Percentiles rank a stretch among this genome's conserved stretches.
Evolutionary conservation across 2,888 invertebrate genomes (phyloP).

Genomic region (Agonopterix arenella): DNA sequence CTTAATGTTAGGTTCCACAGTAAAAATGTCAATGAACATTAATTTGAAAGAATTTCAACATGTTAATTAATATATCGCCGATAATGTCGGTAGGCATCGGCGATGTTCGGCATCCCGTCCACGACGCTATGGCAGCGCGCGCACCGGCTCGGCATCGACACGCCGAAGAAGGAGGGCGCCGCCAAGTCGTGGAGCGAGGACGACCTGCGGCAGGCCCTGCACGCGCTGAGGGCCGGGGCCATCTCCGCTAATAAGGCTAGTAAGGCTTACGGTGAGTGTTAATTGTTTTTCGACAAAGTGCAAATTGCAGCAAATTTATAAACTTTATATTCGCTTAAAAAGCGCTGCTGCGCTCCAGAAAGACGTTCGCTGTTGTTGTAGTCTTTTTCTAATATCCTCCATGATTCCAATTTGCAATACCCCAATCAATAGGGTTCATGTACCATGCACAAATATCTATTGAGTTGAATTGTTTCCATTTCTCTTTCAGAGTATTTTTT

Average conservation of each 20-base stretch:
- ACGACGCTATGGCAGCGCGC: constrained; percentile 95
- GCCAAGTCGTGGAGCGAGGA: constrained; percentile 93
- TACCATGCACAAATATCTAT: too few species aligned
- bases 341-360: too few species aligned
- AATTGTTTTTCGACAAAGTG: neutral
- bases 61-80: too few species aligned
- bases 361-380: neutral
- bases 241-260: constrained; percentile 95
- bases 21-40: too few species aligned
- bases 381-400: too few species aligned
- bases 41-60: too few species aligned
- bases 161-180: constrained; percentile 92
- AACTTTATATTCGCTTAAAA: too few species aligned
- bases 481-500: too few species aligned
- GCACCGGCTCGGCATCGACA: constrained; percentile 91
- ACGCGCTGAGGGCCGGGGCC: constrained; percentile 88
- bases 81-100: constrained; percentile 76
- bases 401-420: too few species aligned
- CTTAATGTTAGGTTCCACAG: too few species aligned
- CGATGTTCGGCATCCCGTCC: constrained; percentile 92
- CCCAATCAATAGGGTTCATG: too few species aligned
- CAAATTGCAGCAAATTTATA: constrained; percentile 4
- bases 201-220: constrained; percentile 87
- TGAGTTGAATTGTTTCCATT: too few species aligned
- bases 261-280: constrained; percentile 84